These are phyloP conservation scores for Gallinago nigripennis DNA, from an alignment of 2,797 vertebrate species.

Conservation along the genomic window DNA sequence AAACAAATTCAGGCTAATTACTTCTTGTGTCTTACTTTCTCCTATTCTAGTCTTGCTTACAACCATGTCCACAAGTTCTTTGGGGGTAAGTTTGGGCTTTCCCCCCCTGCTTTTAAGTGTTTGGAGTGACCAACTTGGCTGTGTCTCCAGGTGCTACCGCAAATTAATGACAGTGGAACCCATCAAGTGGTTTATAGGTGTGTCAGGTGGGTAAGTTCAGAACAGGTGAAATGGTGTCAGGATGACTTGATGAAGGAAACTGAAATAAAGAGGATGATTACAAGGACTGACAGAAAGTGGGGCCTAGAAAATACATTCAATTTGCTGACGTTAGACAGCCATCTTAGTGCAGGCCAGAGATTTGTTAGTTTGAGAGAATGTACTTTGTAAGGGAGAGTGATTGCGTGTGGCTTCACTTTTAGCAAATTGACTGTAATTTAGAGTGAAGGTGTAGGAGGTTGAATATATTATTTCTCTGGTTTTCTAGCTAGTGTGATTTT, in stretches of 20 bases:
- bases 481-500: background rate
- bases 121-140: background rate
- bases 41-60: background rate
- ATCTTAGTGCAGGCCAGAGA: background rate
- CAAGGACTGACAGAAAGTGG: slow-evolving; percentile 15
- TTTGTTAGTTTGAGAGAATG: slow-evolving; percentile 39
- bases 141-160: background rate
- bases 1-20: rapidly evolving
- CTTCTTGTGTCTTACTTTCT: background rate
- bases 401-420: slow-evolving; percentile 4
- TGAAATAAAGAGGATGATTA: background rate
- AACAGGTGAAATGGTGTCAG: slow-evolving; percentile 21
- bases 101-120: background rate
- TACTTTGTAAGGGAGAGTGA: background rate
- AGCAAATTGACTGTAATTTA: slow-evolving; percentile 49
- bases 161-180: background rate
- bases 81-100: background rate
- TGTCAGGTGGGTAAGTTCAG: slow-evolving; percentile 6
- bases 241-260: background rate
- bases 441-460: slow-evolving; percentile 27
- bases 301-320: slow-evolving; percentile 2
- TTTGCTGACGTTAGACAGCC: slow-evolving; percentile 34
- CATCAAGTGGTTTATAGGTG: background rate
- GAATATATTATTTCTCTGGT: slow-evolving; percentile 24
- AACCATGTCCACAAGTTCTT: rapidly evolving